Evolutionary conservation across 2,888 invertebrate genomes (phyloP), one percentile per base, ranked within the genome.

Genomic region (Allacma fusca): DNA sequence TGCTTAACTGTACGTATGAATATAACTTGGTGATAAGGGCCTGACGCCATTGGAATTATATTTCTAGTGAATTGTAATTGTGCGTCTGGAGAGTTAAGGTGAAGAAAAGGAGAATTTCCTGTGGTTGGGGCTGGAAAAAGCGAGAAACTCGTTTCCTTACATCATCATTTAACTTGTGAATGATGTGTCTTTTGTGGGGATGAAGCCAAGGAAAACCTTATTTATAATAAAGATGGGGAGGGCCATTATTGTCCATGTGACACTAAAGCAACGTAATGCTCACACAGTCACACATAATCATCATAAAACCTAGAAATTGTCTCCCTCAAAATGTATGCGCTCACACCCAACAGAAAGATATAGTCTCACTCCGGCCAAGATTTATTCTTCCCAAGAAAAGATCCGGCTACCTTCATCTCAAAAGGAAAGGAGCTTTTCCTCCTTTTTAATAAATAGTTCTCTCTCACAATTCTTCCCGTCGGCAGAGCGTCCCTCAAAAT

Each of bases 161-260:
- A 73, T 64, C 59, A 77, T 77, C 69, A 74, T 67, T 77, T 77
- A 67, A 73, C 72, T 73, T 77, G 73, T 73, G 77, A 77, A 73
- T 77, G 77, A 73, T 77, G 73, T 77, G 77, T 77, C 77, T 73
- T 77, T 77, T 77, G 77, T 73, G 67, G 59, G 73, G 73, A 74
- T 43, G 77, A 73, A 73, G 64, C 64, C 64, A 73, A 40, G 57
- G 24, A 72, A 57, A 59, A 50, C 12, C 24, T 59, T 64, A 1
- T 50, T 40, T 29, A 29, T 21, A n/a, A 68, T 19, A 21, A 57
- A 21, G 57, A 67, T 64, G 64, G 64, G 24, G 26, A 24, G 12
- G 4, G 24, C 16, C 16, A 57, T 57, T 70, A 70, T 70, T 70
- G 44, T 44, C 70, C 70, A 70, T 70, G 44, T 50, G 21, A 40